Base-by-base conservation (phyloP, 2,888 invertebrate genomes). In the Eupeodes latifasciatus region DNA sequence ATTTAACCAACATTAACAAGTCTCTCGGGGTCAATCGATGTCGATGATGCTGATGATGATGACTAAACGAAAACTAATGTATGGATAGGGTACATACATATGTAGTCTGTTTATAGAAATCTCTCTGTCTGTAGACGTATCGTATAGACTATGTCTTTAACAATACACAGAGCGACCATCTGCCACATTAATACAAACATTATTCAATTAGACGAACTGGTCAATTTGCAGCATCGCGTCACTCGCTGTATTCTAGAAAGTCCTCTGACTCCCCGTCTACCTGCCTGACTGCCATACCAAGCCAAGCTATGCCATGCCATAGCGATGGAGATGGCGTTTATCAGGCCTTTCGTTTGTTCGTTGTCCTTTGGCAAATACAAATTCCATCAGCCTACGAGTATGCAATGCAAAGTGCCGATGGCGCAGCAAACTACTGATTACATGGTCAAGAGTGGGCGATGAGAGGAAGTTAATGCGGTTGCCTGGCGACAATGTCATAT, bases 171-270 rank as follows among this genome's bases (percentile, higher is more conserved):
- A 66, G 34, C 51, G 66, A 62, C 66, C 84, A 87, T 81, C 83
- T 84, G 87, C 67, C 61, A 76, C 64, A 80, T 66, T 83, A 80
- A 74, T 80, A 62, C 76, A 84, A 86, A 84, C 87, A 80, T 84
- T 87, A 87, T 87, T 84, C 87, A 84, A 87, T 84, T 87, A 80
- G 84, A 67, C 76, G 72, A 81, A 74, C 76, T 83, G 80, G 87
- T 74, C 80, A 87, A 84, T 84, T 87, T 84, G 80, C 62, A 51
- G 80, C 71, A 81, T 80, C 84, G 83, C 87, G 83, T 69, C 75
- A 72, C 76, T 80, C 83, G 71, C 49, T 77, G 16, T 14, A 4
- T 66, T 4, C 44, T 40, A 12, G 64, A 9, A 7, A 11, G 47
- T 10, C 0, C n/a, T 49, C n/a, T 59, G 34, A 34, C 59, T 27